Conservation (phyloP, 2,888 invertebrate genomes). For the Oscheius onirici region DNA sequence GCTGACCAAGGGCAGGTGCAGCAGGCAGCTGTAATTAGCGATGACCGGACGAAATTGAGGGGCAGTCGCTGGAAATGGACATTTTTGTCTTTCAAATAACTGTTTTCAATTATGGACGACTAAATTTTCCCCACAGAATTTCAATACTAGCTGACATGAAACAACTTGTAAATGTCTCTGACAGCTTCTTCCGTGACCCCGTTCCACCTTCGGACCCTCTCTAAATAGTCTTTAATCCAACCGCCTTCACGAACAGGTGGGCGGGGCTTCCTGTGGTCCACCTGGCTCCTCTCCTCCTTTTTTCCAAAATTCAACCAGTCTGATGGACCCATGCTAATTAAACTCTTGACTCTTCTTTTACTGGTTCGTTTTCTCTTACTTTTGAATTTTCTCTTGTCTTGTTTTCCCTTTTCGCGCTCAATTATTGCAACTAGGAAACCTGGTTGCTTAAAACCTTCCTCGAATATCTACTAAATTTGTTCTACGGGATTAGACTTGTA, state of each 20-base stretch:
- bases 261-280: slow-evolving; percentile 28
- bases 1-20: slow-evolving; percentile 13
- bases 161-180: too few species aligned
- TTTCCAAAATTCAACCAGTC: slow-evolving; percentile 1
- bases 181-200: slow-evolving; percentile 7
- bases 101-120: too few species aligned
- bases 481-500: background rate
- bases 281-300: slow-evolving; percentile 14
- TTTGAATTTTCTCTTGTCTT: background rate
- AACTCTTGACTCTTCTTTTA: slow-evolving; percentile 22
- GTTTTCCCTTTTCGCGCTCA: background rate
- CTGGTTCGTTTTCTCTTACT: slow-evolving; percentile 1
- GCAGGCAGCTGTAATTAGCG: slow-evolving; percentile 19
- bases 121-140: too few species aligned
- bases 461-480: too few species aligned
- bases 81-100: too few species aligned
- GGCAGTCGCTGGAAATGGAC: background rate
- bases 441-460: too few species aligned
- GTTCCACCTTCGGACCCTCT: slow-evolving; percentile 6
- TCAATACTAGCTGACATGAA: too few species aligned
- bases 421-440: background rate
- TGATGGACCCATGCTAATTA: slow-evolving; percentile 23
- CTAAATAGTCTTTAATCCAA: slow-evolving; percentile 9
- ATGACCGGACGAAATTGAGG: slow-evolving; percentile 20
- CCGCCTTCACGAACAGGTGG: slow-evolving; percentile 29